Evolutionary conservation across 2,113 vertebrate species (phyloP).

Genomic region (Irena cyanogastra): DNA sequence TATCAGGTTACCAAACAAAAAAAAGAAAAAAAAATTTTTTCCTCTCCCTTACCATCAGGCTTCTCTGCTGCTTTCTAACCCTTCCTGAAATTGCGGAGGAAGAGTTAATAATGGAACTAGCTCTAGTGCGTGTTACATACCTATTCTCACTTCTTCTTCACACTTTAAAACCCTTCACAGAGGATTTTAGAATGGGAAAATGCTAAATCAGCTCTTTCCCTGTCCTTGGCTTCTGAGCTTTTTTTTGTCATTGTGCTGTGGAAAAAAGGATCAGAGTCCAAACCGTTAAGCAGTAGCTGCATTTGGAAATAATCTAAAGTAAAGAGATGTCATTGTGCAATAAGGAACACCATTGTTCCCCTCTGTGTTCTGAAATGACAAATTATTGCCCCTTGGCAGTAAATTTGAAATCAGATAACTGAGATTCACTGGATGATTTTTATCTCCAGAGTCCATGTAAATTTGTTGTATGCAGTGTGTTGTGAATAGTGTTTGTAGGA

Average conservation of each 20-base stretch:
- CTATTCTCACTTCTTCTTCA: slow-evolving; percentile 27
- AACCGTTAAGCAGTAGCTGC: slow-evolving; percentile 49
- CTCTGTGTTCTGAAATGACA: neutral
- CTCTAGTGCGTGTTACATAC: neutral
- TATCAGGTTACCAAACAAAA: neutral
- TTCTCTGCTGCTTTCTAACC: neutral
- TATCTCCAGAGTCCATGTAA: neutral
- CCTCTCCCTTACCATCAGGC: too few relatives aligned
- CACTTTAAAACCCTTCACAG: slow-evolving; percentile 38
- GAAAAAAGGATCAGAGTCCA: slow-evolving; percentile 59
- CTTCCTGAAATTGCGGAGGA: neutral
- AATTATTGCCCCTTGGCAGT: slow-evolving; percentile 1
- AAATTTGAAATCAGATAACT: slow-evolving; percentile 50
- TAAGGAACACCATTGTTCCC: slow-evolving; percentile 13
- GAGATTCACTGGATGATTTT: slow-evolving; percentile 4
- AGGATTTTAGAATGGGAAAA: slow-evolving; percentile 57
- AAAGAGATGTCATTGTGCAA: slow-evolving; percentile 35
- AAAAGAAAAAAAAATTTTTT: neutral
- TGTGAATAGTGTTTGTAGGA: neutral
- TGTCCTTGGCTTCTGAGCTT: slow-evolving; percentile 29
- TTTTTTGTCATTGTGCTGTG: slow-evolving; percentile 40
- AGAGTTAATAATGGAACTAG: slow-evolving; percentile 41
- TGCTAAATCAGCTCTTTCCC: slow-evolving; percentile 53
- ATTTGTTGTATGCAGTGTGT: neutral
- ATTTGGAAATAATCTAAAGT: slow-evolving; percentile 55